phyloP scores from a whole-genome alignment of 2,113 vertebrate genomes.

The Paralichthys olivaceus region DNA sequence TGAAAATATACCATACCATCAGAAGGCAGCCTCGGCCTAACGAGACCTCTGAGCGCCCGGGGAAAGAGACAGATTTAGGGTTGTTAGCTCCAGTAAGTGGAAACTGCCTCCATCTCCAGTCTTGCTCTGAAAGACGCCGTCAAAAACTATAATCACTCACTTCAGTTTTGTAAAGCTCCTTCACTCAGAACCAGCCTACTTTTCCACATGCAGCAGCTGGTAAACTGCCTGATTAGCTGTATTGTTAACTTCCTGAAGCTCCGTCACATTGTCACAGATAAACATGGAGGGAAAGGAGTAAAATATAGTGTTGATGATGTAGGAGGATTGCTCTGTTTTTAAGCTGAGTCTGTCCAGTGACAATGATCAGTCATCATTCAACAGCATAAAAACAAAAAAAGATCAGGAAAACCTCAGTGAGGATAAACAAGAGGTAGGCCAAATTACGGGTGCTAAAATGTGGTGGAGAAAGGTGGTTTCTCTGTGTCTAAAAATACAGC shows the following conservation, averaged over 20 bases:
- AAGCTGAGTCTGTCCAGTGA: slow-evolving; percentile 41
- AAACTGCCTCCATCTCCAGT: slow-evolving; percentile 6
- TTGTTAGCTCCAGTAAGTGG: slow-evolving; percentile 27
- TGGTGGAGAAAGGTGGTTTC: slow-evolving; percentile 74
- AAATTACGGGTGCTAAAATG: slow-evolving; percentile 77
- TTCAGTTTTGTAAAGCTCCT: slow-evolving; percentile 23
- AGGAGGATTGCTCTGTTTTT: slow-evolving; percentile 30
- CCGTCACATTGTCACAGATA: slow-evolving; percentile 35
- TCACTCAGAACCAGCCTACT: slow-evolving; percentile 11
- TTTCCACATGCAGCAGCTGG: slow-evolving; percentile 34
- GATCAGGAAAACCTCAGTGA: slow-evolving; percentile 43
- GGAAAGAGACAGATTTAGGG: slow-evolving; percentile 19
- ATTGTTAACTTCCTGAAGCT: slow-evolving; percentile 42
- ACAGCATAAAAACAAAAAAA: slow-evolving; percentile 64
- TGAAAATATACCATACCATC: slow-evolving; percentile 33
- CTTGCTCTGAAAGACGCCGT: slow-evolving; percentile 13
- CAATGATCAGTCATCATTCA: slow-evolving; percentile 69
- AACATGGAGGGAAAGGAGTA: not conserved
- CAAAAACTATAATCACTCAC: slow-evolving; percentile 29
- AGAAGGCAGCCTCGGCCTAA: slow-evolving; percentile 7
- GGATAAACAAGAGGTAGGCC: slow-evolving; percentile 73
- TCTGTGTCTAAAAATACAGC: slow-evolving; percentile 72
- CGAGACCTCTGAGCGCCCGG: slow-evolving; percentile 14
- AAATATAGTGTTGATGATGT: slow-evolving; percentile 33
- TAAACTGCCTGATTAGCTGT: slow-evolving; percentile 43